A percentile compares a stretch with the other conserved stretches of the same genome.
These are phyloP conservation scores for Scrobipalpa atriplicella DNA, from an alignment of 2,888 invertebrate genomes.

Conservation along the genomic window DNA sequence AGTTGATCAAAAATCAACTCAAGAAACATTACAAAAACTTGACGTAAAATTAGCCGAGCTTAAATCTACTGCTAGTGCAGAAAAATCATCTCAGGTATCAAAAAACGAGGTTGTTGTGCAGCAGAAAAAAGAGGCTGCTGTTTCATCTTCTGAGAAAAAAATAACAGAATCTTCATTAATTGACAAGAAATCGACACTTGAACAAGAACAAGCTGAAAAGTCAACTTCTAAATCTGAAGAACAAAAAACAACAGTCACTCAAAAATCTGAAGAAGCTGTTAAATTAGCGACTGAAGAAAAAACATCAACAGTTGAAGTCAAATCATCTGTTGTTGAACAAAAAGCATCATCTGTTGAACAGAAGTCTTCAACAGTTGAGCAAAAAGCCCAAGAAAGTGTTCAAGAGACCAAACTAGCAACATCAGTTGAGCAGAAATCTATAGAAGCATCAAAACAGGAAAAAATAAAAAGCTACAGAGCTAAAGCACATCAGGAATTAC, in stretches of 20 bases:
- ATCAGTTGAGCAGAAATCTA: conserved; percentile 25
- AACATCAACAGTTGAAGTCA: neutral
- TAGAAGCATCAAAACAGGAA: conserved; percentile 41
- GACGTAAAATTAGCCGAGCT: conserved; percentile 31
- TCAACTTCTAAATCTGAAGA: neutral
- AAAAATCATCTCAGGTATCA: conserved; percentile 33
- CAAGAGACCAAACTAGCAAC: conserved; percentile 29
- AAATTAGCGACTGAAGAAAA: conserved; percentile 12
- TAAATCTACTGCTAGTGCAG: conserved; percentile 23
- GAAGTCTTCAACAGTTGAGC: conserved; percentile 21
- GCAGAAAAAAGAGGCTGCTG: conserved; percentile 33
- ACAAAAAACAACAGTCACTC: conserved; percentile 9
- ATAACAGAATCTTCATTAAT: conserved; percentile 18
- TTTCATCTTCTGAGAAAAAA: conserved; percentile 33
- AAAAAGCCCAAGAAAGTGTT: conserved; percentile 50
- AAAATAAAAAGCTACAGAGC: conserved; percentile 32
- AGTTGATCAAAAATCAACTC: neutral
- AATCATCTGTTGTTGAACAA: neutral
- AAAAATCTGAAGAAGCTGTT: conserved; percentile 16
- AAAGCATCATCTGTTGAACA: conserved; percentile 11
- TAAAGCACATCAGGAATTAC: conserved; percentile 10
- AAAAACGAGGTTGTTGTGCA: conserved; percentile 33
- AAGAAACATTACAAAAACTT: conserved; percentile 39
- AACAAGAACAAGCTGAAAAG: conserved; percentile 20
- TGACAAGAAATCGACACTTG: conserved; percentile 10